Evolutionary conservation across 2,888 invertebrate species (phyloP).

Genomic region (Melanophora roralis): DNA sequence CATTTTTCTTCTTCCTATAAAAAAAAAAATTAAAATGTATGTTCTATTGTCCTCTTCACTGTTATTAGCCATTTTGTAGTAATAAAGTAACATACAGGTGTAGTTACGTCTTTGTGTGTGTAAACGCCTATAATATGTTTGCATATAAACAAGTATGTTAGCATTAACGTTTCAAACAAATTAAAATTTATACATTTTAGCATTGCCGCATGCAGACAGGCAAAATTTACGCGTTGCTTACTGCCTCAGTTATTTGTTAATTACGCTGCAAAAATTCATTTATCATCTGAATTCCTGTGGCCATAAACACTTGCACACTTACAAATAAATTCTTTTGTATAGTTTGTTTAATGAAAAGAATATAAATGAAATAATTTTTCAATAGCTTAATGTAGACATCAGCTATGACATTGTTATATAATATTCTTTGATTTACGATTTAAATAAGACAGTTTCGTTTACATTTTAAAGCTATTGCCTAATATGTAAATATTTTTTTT

Average conservation of each 20-base stretch:
- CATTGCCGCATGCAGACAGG: conserved; percentile 29
- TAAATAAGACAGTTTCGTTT: too few relatives aligned
- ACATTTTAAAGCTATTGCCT: too few relatives aligned
- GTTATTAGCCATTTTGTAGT: background rate
- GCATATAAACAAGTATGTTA: background rate
- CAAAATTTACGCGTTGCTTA: background rate
- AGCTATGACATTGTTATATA: background rate
- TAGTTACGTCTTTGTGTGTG: background rate
- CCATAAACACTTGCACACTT: background rate
- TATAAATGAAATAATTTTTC: conserved; percentile 15
- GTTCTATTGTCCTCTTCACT: too few relatives aligned
- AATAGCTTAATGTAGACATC: background rate
- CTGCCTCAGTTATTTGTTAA: conserved; percentile 52
- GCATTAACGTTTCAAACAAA: background rate
- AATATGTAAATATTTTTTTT: too few relatives aligned
- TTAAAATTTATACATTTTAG: background rate
- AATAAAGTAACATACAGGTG: background rate
- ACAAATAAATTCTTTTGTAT: background rate
- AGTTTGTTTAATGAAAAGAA: background rate
- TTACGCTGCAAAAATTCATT: conserved; percentile 45
- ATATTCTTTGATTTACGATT: background rate
- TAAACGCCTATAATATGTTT: background rate
- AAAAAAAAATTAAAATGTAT: too few relatives aligned
- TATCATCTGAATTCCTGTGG: conserved; percentile 49
- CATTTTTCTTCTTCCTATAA: too few relatives aligned